A percentile compares a stretch with the other conserved stretches of the same genome.
Conservation (phyloP, 2,888 invertebrate genomes). For the Lasius fuliginosus region DNA sequence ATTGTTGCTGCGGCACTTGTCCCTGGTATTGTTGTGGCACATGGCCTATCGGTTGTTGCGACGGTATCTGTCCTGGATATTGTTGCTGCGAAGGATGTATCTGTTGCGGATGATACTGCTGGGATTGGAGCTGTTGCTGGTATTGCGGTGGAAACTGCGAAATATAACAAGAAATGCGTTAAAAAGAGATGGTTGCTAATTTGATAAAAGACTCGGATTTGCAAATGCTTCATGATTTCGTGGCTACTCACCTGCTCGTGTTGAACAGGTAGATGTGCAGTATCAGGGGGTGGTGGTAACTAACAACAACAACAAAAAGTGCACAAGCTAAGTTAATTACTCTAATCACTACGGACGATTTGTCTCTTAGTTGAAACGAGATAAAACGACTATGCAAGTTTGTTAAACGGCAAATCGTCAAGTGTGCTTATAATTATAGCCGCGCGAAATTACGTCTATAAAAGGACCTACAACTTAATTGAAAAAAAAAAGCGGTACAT, state of each 20-base stretch:
- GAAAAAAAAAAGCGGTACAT: neutral
- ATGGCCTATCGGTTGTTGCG: slow-evolving; percentile 58
- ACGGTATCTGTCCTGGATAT: slow-evolving; percentile 64
- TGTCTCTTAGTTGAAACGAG: slow-evolving; percentile 9
- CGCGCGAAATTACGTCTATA: neutral
- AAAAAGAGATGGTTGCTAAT: neutral
- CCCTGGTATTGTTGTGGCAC: slow-evolving; percentile 73
- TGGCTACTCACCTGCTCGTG: slow-evolving; percentile 79
- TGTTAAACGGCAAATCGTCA: neutral
- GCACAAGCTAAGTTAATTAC: slow-evolving; percentile 81
- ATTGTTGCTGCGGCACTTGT: slow-evolving; percentile 67
- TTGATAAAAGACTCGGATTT: neutral
- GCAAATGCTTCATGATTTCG: neutral
- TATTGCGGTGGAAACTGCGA: slow-evolving; percentile 77
- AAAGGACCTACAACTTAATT: neutral
- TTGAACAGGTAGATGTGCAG: slow-evolving; percentile 73
- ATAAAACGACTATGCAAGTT: slow-evolving; percentile 18
- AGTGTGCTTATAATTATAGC: slow-evolving; percentile 25
- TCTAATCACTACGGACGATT: slow-evolving; percentile 86
- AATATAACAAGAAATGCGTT: slow-evolving; percentile 1
- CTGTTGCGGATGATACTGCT: slow-evolving; percentile 76
- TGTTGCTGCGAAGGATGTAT: slow-evolving; percentile 69
- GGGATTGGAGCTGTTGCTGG: slow-evolving; percentile 72
- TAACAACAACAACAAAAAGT: slow-evolving; percentile 79
- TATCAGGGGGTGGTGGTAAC: slow-evolving; percentile 78